Evolutionary conservation across 1,140 invertebrate genomes (phyloP), one percentile per base, ranked within the genome.

Genomic region (Bombus waltoni): DNA sequence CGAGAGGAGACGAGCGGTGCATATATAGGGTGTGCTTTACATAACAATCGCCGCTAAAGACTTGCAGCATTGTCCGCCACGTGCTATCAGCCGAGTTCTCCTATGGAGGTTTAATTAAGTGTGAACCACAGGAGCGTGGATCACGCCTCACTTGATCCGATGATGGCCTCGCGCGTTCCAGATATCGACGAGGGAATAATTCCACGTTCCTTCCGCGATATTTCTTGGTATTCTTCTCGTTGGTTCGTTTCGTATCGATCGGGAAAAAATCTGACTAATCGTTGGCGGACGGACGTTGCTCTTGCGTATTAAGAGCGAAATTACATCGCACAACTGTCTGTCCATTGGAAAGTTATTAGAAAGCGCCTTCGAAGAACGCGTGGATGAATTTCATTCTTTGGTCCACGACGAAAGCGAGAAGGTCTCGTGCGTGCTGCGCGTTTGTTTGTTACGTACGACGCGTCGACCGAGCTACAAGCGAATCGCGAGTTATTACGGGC

Each of bases 21-120:
- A 91, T 93, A 92, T 91, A 93, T 92, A 93, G 94, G 93, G 93
- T 95, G 88, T 94, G 93, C 92, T 95, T 95, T 95, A 95, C 95
- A 95, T 95, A 92, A 95, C 94, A 95, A 95, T 95, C 93, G 94
- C 35, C 93, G 94, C 95, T 95, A 95, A 95, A 95, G 95, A 95
- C 94, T 94, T 87, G 91, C 88, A 91, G 93, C 87, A 95, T 95
- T 95, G 95, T 95, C 87, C 93, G 93, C 91, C 95, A 95, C 95
- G 95, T 95, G 95, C 94, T 92, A 93, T 86, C 85, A 81, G 81
- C 91, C 91, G 92, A 92, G 91, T 93, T 94, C 92, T 94, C 92
- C 94, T 94, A 93, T 94, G 92, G 84, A 90, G 89, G 94, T 95
- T 95, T 95, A 95, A 95, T 95, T 95, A 95, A 94, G 95, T 95